Evolutionary conservation across 2,113 vertebrate genomes (phyloP).

Genomic region (Archocentrus centrarchus): DNA sequence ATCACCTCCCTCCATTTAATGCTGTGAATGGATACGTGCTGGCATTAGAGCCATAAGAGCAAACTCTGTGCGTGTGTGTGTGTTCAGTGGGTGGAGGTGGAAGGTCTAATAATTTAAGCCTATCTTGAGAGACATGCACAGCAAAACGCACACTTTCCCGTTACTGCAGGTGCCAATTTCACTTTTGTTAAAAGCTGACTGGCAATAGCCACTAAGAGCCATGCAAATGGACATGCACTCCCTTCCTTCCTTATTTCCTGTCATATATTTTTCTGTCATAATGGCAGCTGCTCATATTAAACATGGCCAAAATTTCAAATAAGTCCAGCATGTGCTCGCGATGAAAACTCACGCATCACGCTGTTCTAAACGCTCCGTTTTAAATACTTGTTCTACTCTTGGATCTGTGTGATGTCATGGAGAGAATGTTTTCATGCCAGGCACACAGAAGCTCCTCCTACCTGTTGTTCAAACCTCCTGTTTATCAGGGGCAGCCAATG

Average conservation of each 20-base stretch:
- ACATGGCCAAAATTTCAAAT: background rate
- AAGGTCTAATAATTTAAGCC: constrained; percentile 58
- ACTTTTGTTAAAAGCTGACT: background rate
- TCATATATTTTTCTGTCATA: background rate
- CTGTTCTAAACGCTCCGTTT: too few species aligned
- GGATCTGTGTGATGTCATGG: background rate
- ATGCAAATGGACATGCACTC: background rate
- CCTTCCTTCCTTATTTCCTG: background rate
- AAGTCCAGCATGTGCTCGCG: background rate
- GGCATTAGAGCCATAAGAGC: constrained; percentile 38
- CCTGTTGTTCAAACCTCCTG: background rate
- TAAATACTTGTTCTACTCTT: background rate
- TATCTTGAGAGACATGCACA: constrained; percentile 40
- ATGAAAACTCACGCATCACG: background rate
- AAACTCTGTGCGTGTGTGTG: constrained; percentile 17
- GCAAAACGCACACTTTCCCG: background rate
- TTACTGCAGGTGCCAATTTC: background rate
- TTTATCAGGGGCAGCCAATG: background rate
- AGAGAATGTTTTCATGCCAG: background rate
- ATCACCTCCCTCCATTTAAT: constrained; percentile 71
- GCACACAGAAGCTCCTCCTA: background rate
- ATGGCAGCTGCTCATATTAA: fast-evolving
- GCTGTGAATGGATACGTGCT: constrained; percentile 59
- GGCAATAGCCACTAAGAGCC: background rate
- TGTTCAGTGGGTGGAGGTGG: constrained; percentile 8